Conservation (phyloP, 1,140 invertebrate species). For the Anoplophora glabripennis region DNA sequence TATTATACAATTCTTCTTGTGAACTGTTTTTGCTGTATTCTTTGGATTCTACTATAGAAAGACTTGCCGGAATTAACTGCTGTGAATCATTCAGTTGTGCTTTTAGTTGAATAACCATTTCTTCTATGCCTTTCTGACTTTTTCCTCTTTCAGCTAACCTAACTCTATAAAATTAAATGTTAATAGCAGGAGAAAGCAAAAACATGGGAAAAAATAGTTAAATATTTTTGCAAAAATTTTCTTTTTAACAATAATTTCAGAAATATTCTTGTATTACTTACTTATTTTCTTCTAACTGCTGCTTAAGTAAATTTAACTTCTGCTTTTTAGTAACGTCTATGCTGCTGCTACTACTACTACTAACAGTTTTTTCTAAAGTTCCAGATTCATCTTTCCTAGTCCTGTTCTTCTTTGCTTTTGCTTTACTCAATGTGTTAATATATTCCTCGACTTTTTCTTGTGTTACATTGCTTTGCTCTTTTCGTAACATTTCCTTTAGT, state of each 20-base stretch:
- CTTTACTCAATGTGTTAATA: conserved; percentile 43
- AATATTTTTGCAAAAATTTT: conserved; percentile 2
- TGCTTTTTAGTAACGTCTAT: conserved; percentile 48
- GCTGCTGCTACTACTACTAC: conserved; percentile 17
- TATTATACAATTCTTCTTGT: conserved; percentile 46
- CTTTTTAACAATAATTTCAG: conserved; percentile 2
- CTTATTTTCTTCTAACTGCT: conserved; percentile 54
- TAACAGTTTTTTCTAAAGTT: conserved; percentile 5
- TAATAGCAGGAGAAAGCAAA: conserved; percentile 4
- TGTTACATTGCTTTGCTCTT: conserved; percentile 43
- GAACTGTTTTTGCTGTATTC: conserved; percentile 41
- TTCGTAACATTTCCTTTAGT: conserved; percentile 47
- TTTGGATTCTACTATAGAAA: conserved; percentile 44
- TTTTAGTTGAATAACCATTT: conserved; percentile 50
- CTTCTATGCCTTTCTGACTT: conserved; percentile 50
- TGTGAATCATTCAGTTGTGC: conserved; percentile 50
- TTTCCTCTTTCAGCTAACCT: conserved; percentile 50
- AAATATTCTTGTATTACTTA: conserved; percentile 19
- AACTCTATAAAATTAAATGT: conserved; percentile 38
- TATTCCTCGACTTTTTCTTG: conserved; percentile 48
- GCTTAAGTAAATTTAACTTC: conserved; percentile 51
- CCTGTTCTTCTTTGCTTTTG: conserved; percentile 39
- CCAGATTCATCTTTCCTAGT: conserved; percentile 30
- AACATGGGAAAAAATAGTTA: conserved; percentile 3
- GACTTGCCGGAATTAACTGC: conserved; percentile 43